Base-by-base conservation (phyloP, 2,888 invertebrate species). In the Cheilosia vernalis region DNA sequence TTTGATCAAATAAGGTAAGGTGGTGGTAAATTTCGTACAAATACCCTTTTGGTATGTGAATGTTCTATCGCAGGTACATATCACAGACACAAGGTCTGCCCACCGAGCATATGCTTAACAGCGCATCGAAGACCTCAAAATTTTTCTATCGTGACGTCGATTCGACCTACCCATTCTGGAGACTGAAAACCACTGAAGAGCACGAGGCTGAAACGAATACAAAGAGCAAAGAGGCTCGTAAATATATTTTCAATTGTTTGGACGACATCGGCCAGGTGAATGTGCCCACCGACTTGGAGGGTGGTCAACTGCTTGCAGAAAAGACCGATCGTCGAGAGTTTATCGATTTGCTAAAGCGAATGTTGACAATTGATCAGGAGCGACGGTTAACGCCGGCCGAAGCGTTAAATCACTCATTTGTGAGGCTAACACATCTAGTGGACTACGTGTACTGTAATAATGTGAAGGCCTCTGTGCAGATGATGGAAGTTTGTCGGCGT, bases 301-400 rank as follows among this genome's bases (percentile, higher is more conserved):
- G 98, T 30, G 97, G 98, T 84, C 99, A 99, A 91, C 93, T 99
- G 87, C 93, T 99, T 90, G 98, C 98, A 0, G 99, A 99, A 93
- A 99, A 99, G 92, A 97, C 98, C 33, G 99, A 99, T 92, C 94
- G 99, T 83, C 94, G 97, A 89, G 99, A 99, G 92, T 99, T 99
- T 91, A 99, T 99, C 88, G 99, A 99, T 93, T 94, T 99, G 89
- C 93, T 99, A 67, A 99, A 99, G 93, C 94, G 98, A 89, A 99
- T 99, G 99, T 94, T 99, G 74, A 98, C 98, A 17, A 97, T 99
- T 95, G 99, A 99, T 94, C 98, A 97, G 95, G 99, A 99, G 92
- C 94, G 98, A 72, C 94, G 99, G 67, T 97, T 99, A 89, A 98
- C 97, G 21, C 99, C 99, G 0, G 97, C 97, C 44, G 98, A 98